Evolutionary conservation across 92 coral and sea anemone genomes (phyloP).

Genomic region (Pocillopora grandis): DNA sequence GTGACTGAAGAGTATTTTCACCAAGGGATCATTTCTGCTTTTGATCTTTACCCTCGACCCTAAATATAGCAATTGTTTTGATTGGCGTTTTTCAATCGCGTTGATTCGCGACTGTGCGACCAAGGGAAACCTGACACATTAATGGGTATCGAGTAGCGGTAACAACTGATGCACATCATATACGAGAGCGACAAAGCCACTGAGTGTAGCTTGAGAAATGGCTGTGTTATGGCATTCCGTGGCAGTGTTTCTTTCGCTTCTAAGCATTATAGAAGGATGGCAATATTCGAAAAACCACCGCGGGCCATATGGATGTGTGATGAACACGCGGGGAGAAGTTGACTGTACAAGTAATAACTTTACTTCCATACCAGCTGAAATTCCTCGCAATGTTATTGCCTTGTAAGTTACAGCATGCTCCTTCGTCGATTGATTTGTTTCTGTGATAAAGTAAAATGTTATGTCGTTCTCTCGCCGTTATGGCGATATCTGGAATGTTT

Average conservation of each 20-base stretch:
- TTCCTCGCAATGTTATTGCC: conserved; percentile 18
- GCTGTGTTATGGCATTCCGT: conserved; percentile 34
- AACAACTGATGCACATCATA: conserved; percentile 9
- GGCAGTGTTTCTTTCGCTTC: conserved; percentile 1
- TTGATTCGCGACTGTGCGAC: conserved; percentile 14
- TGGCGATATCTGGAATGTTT: not conserved
- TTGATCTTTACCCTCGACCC: conserved; percentile 26
- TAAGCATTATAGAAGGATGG: not conserved
- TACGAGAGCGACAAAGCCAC: conserved; percentile 20
- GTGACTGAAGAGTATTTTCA: not conserved
- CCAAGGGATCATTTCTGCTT: conserved; percentile 24
- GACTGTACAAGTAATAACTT: conserved; percentile 31
- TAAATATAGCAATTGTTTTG: conserved; percentile 38
- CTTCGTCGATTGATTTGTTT: not conserved
- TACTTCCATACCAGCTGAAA: conserved; percentile 31
- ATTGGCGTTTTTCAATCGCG: conserved; percentile 29
- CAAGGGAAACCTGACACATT: conserved; percentile 39
- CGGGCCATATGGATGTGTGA: conserved; percentile 24
- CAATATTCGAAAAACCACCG: conserved; percentile 1
- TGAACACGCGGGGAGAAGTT: not conserved
- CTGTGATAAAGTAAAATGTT: not conserved
- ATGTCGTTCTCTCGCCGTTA: not conserved
- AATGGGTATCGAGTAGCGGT: conserved; percentile 34
- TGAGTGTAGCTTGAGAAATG: conserved; percentile 31
- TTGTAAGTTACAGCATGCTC: conserved; percentile 29